These are phyloP conservation scores for Azorinus chamasolen DNA, from an alignment of 2,888 invertebrate species.

Conservation along the genomic window DNA sequence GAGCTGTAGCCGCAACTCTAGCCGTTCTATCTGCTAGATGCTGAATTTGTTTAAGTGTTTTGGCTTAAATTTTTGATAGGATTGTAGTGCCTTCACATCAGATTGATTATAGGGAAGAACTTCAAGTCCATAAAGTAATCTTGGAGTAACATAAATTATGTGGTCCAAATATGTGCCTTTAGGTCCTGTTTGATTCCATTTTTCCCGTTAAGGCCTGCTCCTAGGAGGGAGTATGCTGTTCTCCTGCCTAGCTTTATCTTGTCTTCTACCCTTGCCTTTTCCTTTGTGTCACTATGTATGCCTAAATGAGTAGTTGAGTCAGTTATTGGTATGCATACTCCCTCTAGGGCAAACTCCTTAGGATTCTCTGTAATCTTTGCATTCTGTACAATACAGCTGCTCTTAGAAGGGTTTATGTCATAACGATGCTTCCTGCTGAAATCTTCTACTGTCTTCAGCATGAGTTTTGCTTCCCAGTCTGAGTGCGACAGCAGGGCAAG, in stretches of 20 bases:
- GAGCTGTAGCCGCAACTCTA: not conserved
- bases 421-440: not conserved
- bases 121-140: constrained; percentile 14
- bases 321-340: not conserved
- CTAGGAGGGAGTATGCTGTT: constrained; percentile 15
- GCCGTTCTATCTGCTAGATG: constrained; percentile 3
- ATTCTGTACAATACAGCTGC: not conserved
- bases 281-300: not conserved
- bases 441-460: constrained; percentile 4
- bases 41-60: constrained; percentile 5
- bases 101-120: not conserved
- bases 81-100: not conserved
- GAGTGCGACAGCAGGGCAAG: constrained; percentile 3
- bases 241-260: constrained; percentile 1
- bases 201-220: constrained; percentile 12
- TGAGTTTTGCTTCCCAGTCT: not conserved
- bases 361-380: not conserved
- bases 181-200: constrained; percentile 1
- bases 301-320: not conserved
- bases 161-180: constrained; percentile 11
- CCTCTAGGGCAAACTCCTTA: not conserved
- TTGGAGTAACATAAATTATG: constrained; percentile 20
- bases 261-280: constrained; percentile 7
- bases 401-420: constrained; percentile 1
- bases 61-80: not conserved